Evolutionary conservation across 2,113 vertebrate species (phyloP).

Genomic region (Cavia porcellus): DNA sequence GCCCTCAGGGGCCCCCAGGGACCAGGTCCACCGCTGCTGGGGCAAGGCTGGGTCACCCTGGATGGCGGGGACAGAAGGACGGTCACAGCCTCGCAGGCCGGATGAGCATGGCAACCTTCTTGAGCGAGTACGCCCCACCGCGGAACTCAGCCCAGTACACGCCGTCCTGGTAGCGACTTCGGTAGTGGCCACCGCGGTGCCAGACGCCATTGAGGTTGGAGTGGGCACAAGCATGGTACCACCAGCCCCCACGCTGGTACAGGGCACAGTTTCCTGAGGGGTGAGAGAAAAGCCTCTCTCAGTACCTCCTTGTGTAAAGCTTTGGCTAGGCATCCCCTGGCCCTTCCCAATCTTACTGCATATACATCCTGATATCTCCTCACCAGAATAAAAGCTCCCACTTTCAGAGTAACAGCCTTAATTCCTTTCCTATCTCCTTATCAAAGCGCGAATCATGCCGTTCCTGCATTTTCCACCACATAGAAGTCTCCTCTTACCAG

Average conservation of each 20-base stretch:
- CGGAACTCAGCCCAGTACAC: constrained; percentile 96
- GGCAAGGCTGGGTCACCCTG: neutral
- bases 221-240: constrained; percentile 96
- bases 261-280: constrained; percentile 94
- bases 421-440: constrained; percentile 41
- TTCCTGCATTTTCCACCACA: neutral
- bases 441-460: constrained; percentile 11
- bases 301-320: neutral
- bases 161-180: constrained; percentile 94
- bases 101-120: constrained; percentile 93
- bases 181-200: constrained; percentile 95
- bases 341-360: neutral
- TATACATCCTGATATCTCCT: neutral
- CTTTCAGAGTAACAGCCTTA: constrained; percentile 52
- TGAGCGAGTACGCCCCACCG: constrained; percentile 94
- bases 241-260: constrained; percentile 96
- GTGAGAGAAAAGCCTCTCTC: constrained; percentile 32
- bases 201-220: constrained; percentile 96
- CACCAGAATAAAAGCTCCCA: constrained; percentile 54
- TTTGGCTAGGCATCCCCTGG: neutral
- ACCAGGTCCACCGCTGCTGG: neutral
- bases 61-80: neutral
- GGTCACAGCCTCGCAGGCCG: constrained; percentile 86
- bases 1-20: neutral
- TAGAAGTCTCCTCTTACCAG: neutral